Conservation (phyloP, 53 echinoderm and acorn worm genomes). For the Echinometra lucunter region DNA sequence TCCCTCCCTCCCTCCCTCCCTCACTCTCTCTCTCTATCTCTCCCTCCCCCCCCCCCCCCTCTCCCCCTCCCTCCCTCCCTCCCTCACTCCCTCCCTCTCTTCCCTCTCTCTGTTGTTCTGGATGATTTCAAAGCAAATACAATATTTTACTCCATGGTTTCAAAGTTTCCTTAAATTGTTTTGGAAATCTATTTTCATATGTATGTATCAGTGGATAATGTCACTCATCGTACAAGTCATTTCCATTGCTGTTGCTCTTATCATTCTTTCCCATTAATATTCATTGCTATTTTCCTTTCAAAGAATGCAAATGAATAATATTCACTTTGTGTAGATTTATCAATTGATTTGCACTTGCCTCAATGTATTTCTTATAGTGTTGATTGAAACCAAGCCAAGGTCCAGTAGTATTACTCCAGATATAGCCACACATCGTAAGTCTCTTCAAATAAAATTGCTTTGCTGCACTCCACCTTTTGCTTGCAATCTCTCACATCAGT, state of each 20-base stretch:
- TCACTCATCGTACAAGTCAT: not conserved
- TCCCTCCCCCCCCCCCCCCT: no score
- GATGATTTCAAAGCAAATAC: no score
- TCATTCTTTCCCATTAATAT: no score
- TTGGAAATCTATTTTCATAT: no score
- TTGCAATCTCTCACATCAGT: not conserved
- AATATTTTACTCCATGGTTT: no score
- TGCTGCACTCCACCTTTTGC: not conserved
- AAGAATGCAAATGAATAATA: not conserved
- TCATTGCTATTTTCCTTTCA: not conserved
- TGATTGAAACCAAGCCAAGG: not conserved
- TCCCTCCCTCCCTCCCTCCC: no score
- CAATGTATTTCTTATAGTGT: not conserved
- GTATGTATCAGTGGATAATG: not conserved
- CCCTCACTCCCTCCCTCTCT: no score
- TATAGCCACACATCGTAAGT: slow-evolving; percentile 52
- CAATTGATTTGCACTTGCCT: not conserved
- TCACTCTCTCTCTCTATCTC: no score
- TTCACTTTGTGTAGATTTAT: not conserved
- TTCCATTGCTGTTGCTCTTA: not conserved
- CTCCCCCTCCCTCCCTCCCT: no score
- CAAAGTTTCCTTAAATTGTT: no score
- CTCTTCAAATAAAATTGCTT: not conserved
- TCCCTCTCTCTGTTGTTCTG: no score
- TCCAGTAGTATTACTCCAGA: slow-evolving; percentile 48